Percentiles rank a stretch among this genome's conserved stretches.
Evolutionary conservation across 2,797 vertebrate genomes (phyloP).

Genomic region (Scolopax rusticola): DNA sequence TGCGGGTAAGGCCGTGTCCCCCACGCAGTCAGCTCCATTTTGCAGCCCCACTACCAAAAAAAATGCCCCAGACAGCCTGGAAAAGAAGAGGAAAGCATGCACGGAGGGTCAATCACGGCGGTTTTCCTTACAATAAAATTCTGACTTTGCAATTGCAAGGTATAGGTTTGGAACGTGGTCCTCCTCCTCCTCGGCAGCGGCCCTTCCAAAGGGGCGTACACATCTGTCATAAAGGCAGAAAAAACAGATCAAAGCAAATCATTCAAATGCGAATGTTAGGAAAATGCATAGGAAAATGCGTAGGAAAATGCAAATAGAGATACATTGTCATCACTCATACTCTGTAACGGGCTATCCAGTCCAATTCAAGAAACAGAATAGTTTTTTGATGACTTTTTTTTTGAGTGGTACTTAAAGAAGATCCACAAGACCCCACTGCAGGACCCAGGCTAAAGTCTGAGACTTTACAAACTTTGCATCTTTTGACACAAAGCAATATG

Average conservation of each 20-base stretch:
- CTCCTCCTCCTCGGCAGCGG: neutral
- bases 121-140: conserved; percentile 26
- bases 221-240: neutral
- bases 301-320: neutral
- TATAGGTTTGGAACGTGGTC: neutral
- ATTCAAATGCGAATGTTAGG: neutral
- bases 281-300: neutral
- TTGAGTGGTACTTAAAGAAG: neutral
- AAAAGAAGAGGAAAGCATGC: conserved; percentile 3
- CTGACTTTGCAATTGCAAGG: neutral
- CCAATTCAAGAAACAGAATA: neutral
- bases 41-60: conserved; percentile 31
- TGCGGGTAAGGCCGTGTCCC: conserved; percentile 43
- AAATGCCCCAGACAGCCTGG: conserved; percentile 33
- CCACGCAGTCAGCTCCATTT: conserved; percentile 62
- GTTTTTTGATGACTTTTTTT: neutral
- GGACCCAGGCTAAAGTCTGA: neutral
- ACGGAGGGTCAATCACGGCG: neutral
- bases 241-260: neutral
- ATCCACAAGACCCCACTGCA: neutral
- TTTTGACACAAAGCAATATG: neutral
- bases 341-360: neutral
- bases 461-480: neutral
- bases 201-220: neutral
- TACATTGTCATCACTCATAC: neutral